These are phyloP conservation scores for Poliocrania exsul DNA, from an alignment of 2,797 vertebrate species.

Conservation along the genomic window DNA sequence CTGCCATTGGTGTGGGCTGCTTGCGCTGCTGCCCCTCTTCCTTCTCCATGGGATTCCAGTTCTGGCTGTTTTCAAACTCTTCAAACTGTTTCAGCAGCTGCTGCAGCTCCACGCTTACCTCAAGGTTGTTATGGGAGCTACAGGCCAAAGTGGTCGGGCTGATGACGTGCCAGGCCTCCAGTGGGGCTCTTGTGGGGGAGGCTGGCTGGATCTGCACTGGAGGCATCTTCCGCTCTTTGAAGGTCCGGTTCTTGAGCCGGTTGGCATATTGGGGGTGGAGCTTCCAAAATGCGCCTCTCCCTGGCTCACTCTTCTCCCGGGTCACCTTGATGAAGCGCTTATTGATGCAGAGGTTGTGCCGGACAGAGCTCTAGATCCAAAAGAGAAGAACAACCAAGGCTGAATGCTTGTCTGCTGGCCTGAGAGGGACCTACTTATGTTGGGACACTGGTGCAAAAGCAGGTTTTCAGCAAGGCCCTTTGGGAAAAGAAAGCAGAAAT, in stretches of 20 bases:
- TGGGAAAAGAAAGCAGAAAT: background rate
- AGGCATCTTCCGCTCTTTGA: conserved; percentile 83
- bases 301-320: conserved; percentile 91
- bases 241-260: conserved; percentile 84
- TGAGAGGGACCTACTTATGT: background rate
- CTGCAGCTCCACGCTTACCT: conserved; percentile 82
- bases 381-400: background rate
- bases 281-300: conserved; percentile 95
- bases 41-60: conserved; percentile 71
- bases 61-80: conserved; percentile 86
- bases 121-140: conserved; percentile 33
- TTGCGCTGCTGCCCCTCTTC: conserved; percentile 80
- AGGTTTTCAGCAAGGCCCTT: background rate
- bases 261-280: conserved; percentile 90
- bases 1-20: conserved; percentile 72
- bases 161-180: background rate
- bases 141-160: rapidly evolving
- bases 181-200: conserved; percentile 72
- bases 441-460: background rate
- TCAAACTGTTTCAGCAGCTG: conserved; percentile 88
- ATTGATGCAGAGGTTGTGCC: conserved; percentile 95
- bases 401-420: background rate
- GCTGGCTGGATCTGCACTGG: conserved; percentile 85
- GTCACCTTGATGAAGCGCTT: conserved; percentile 97
- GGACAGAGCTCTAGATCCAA: conserved; percentile 87